These are phyloP conservation scores for Lithobates pipiens DNA, from an alignment of 2,797 vertebrate species.

Conservation along the genomic window DNA sequence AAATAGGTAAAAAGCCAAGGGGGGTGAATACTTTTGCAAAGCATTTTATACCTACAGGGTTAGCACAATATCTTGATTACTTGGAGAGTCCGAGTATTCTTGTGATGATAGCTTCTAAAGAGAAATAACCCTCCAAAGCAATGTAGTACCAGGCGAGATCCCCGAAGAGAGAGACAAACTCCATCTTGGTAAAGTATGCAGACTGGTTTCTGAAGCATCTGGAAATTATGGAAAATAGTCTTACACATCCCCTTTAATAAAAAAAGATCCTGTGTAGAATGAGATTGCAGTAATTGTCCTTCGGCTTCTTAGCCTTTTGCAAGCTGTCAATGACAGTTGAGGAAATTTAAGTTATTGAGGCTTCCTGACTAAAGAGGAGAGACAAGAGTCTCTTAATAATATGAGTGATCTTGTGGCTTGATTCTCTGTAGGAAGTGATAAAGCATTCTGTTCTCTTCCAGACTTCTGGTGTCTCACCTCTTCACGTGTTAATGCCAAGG, in stretches of 20 bases:
- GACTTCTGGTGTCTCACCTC: not conserved
- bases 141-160: not conserved
- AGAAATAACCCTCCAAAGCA: not conserved
- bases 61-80: too few species aligned
- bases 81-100: not conserved
- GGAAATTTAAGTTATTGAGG: conserved; percentile 10
- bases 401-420: not conserved
- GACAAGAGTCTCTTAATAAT: conserved; percentile 31
- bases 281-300: conserved; percentile 7
- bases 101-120: not conserved
- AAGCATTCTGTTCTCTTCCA: not conserved
- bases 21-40: too few species aligned
- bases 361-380: conserved; percentile 19
- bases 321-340: conserved; percentile 8
- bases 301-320: not conserved
- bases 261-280: not conserved
- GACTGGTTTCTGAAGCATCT: not conserved
- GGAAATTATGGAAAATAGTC: not conserved
- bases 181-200: not conserved
- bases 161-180: not conserved
- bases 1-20: too few species aligned
- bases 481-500: not conserved
- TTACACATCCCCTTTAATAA: conserved; percentile 13
- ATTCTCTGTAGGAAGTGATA: not conserved
- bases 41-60: too few species aligned